These are phyloP conservation scores for Colostygia pectinataria DNA, from an alignment of 2,888 invertebrate genomes.

Conservation along the genomic window DNA sequence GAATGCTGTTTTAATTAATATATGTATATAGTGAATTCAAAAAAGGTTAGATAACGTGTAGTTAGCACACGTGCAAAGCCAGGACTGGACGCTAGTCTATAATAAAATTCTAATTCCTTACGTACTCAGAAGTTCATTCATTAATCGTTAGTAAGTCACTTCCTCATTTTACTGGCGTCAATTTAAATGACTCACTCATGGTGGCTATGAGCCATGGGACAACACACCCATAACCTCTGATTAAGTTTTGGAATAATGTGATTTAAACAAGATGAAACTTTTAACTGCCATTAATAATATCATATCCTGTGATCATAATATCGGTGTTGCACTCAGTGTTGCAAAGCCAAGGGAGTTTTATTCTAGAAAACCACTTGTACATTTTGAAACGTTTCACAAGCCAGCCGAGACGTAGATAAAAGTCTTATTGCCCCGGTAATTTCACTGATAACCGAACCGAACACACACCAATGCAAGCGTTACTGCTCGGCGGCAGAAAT, in stretches of 20 bases:
- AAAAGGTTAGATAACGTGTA: no score
- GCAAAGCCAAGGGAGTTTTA: no score
- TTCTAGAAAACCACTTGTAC: no score
- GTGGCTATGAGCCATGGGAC: conserved; percentile 14
- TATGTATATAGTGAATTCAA: no score
- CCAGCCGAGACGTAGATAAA: no score
- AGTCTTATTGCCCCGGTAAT: no score
- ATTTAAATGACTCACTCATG: conserved; percentile 22
- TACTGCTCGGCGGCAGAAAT: no score
- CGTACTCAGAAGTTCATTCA: conserved; percentile 7
- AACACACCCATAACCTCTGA: conserved; percentile 15
- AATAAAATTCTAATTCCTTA: not conserved
- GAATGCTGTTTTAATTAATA: no score
- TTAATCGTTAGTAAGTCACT: conserved; percentile 18
- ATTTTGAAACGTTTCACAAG: no score
- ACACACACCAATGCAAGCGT: no score
- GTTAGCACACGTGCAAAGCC: no score
- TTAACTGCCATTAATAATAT: not conserved
- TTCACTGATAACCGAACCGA: no score
- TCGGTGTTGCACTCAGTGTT: not conserved
- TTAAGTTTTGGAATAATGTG: conserved; percentile 13
- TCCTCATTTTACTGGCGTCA: conserved; percentile 20
- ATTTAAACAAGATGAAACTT: conserved; percentile 5
- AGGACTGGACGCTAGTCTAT: not conserved
- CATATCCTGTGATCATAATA: not conserved